Conservation (phyloP, 2,888 invertebrate species). For the Ormia ochracea region DNA sequence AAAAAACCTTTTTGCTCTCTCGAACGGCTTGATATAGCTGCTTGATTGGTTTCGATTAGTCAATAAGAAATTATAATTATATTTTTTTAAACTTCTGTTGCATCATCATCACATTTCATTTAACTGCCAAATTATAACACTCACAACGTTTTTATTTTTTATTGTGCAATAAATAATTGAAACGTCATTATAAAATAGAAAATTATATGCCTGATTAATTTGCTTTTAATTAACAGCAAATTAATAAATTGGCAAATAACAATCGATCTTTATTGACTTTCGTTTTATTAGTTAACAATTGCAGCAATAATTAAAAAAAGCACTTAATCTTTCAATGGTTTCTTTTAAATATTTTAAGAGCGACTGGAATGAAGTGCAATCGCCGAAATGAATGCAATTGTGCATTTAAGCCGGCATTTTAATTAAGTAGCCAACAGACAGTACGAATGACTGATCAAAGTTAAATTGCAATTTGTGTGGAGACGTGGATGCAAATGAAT, state of each 20-base stretch:
- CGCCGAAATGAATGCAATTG: background rate
- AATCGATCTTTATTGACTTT: background rate
- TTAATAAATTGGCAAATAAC: background rate
- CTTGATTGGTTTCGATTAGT: too few relatives aligned
- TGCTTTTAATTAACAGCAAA: slow-evolving; percentile 7
- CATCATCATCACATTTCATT: background rate
- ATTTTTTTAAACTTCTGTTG: background rate
- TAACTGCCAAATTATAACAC: background rate
- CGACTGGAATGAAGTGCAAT: background rate
- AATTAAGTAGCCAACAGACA: background rate
- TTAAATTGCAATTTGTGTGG: background rate
- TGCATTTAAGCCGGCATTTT: background rate
- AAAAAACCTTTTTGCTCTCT: too few relatives aligned
- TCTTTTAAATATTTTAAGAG: background rate
- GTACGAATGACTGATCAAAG: background rate
- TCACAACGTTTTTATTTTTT: background rate
- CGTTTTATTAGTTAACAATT: background rate
- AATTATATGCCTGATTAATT: background rate
- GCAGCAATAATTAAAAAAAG: slow-evolving; percentile 11
- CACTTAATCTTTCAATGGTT: background rate
- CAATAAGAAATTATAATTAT: background rate
- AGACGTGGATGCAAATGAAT: background rate
- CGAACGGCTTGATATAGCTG: too few relatives aligned
- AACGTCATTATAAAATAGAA: too few relatives aligned
- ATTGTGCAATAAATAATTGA: background rate